Conservation (phyloP, 1,140 invertebrate species). For the Drosophila oshimai region DNA sequence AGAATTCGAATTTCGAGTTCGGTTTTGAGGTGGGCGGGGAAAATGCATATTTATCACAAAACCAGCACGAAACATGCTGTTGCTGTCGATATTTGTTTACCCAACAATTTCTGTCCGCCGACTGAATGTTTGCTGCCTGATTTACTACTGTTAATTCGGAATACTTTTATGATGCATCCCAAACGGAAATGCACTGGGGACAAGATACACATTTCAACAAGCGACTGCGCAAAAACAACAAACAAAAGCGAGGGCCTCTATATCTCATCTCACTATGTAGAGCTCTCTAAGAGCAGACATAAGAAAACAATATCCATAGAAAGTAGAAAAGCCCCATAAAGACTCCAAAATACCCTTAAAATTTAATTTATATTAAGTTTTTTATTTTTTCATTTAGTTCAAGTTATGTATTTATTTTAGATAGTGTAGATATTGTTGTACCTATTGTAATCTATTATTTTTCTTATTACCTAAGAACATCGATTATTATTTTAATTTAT, state of each 20-base stretch:
- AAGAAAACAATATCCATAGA: background rate
- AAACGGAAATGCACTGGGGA: conserved; percentile 26
- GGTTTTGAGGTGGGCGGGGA: conserved; percentile 1
- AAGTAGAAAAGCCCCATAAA: background rate
- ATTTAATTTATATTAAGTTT: background rate
- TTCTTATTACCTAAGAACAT: no score
- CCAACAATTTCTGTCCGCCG: conserved; percentile 46
- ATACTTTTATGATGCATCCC: conserved; percentile 64
- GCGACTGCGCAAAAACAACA: conserved; percentile 46
- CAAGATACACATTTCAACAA: conserved; percentile 42
- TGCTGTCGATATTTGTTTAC: conserved; percentile 64
- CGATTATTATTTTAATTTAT: no score
- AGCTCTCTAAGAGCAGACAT: conserved; percentile 2
- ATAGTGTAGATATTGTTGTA: no score
- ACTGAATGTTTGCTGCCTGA: conserved; percentile 41
- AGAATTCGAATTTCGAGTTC: no score
- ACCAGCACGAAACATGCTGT: conserved; percentile 46
- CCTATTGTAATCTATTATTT: no score
- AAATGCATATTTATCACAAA: conserved; percentile 52
- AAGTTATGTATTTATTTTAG: no score
- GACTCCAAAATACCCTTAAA: background rate
- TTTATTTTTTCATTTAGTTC: conserved; percentile 4
- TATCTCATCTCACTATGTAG: background rate
- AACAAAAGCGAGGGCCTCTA: conserved; percentile 17
- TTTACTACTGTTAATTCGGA: conserved; percentile 65